phyloP scores from a whole-genome alignment of 2,113 vertebrate genomes.

The Neodon shergylaensis region DNA sequence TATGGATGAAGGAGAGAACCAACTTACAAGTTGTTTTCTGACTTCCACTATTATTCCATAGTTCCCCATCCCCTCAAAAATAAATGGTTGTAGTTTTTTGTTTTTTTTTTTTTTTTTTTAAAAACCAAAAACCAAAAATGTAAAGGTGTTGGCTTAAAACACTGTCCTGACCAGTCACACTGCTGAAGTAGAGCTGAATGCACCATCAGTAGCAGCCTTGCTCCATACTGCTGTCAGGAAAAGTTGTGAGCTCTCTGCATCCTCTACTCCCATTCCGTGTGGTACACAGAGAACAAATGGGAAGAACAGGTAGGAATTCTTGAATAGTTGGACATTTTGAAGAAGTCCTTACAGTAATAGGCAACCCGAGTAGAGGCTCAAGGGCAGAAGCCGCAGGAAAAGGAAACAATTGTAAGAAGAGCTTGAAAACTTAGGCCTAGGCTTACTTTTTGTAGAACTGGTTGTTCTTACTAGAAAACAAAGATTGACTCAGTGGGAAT shows the following conservation, averaged over 20 bases:
- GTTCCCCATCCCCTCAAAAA: background rate
- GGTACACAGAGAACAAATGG: background rate
- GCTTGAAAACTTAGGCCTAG: too few species aligned
- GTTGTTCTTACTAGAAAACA: background rate
- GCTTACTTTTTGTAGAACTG: background rate
- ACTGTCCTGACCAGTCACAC: background rate
- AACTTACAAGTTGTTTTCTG: background rate
- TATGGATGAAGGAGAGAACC: background rate
- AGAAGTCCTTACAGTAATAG: background rate
- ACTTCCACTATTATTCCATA: background rate
- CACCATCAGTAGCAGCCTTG: background rate
- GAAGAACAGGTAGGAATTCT: background rate
- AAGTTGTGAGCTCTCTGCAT: rapidly evolving
- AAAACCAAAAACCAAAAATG: background rate
- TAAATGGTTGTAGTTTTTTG: background rate
- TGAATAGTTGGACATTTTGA: background rate
- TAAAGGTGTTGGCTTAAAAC: constrained; percentile 30
- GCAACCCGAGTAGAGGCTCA: background rate
- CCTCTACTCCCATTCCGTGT: background rate
- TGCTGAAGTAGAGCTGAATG: background rate
- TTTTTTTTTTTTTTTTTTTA: too few species aligned
- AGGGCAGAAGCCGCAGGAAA: background rate
- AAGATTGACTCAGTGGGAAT: background rate
- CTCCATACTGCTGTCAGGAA: background rate
- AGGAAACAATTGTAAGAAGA: background rate